Base-by-base conservation (phyloP, 2,888 invertebrate species). In the Meta bourneti region DNA sequence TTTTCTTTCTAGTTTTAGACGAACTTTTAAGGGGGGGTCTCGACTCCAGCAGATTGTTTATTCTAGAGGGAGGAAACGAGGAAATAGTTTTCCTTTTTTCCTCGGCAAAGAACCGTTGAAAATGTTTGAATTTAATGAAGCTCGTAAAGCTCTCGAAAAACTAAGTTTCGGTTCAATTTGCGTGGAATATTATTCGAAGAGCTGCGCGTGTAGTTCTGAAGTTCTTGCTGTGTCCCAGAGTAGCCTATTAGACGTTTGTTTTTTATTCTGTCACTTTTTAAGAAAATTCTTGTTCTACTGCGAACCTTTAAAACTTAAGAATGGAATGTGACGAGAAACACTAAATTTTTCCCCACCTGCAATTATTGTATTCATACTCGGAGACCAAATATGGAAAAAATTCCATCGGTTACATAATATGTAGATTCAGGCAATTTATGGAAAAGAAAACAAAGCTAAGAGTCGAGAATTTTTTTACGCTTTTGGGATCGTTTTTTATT, bases 51-150 rank as follows among this genome's bases (percentile, higher is more conserved):
- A 61, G 61, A 61, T 61, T 79, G 61, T 79, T 79, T 79, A 79
- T 79, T 61, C 61, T 79, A 20, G 16, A 13, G 13, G 79, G 61
- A 16, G 61, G 20, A 79, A 79, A 69, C 16, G 69, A 34, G 20
- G 16, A 79, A 79, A 79, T 61, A 61, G 79, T 61, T 61, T 61
- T 61, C 79, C 61, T 61, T 79, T 54, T 79, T 20, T 34, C 20
- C 54, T 61, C 20, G 61, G 16, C 20, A 61, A 61, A 61, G 61
- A 61, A 61, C 61, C 16, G 61, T 61, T 19, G 79, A 79, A 79
- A 79, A 79, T 79, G 79, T 79, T 79, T 79, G 79, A 79, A 79
- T 79, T 79, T 79, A 79, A 79, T 79, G 79, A 79, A 79, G 54
- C 79, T 61, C 20, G 79, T 79, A 61, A 48, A 79, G 54, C 61